Percentiles rank a stretch among this genome's conserved stretches.
These are phyloP conservation scores for Julus scanicus DNA, from an alignment of 2,888 invertebrate species.

Conservation along the genomic window DNA sequence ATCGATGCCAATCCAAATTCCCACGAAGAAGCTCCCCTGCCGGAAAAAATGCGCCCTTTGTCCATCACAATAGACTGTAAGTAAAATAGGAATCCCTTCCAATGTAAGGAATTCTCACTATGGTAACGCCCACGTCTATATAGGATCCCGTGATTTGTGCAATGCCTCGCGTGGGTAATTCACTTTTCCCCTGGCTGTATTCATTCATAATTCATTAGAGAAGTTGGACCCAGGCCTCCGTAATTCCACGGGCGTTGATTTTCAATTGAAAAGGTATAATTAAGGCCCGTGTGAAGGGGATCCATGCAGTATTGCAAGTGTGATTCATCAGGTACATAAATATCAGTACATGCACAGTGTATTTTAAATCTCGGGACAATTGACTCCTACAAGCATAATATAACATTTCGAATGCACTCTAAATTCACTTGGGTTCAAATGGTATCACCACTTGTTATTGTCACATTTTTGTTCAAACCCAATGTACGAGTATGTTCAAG, in stretches of 20 bases:
- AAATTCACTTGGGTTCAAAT: no score
- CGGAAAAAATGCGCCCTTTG: background rate
- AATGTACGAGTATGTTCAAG: no score
- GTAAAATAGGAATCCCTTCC: slow-evolving; percentile 19
- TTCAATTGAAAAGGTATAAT: slow-evolving; percentile 19
- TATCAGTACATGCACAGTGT: background rate
- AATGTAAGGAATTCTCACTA: background rate
- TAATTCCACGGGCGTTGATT: slow-evolving; percentile 19
- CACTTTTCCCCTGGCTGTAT: background rate
- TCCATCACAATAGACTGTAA: background rate
- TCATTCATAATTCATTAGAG: slow-evolving; percentile 11
- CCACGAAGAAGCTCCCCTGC: background rate
- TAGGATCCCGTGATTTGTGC: background rate
- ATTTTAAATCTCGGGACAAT: background rate
- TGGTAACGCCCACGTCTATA: background rate
- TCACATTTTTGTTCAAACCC: no score
- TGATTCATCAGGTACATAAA: background rate
- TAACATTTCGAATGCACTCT: no score
- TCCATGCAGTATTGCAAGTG: background rate
- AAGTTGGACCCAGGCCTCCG: slow-evolving; percentile 2
- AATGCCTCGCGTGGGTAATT: background rate
- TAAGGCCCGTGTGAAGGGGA: background rate
- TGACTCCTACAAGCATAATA: background rate
- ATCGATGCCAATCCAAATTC: background rate
- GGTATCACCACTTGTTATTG: no score